phyloP scores from a whole-genome alignment of 2,797 vertebrate species.

The Pangasius larnaudii region DNA sequence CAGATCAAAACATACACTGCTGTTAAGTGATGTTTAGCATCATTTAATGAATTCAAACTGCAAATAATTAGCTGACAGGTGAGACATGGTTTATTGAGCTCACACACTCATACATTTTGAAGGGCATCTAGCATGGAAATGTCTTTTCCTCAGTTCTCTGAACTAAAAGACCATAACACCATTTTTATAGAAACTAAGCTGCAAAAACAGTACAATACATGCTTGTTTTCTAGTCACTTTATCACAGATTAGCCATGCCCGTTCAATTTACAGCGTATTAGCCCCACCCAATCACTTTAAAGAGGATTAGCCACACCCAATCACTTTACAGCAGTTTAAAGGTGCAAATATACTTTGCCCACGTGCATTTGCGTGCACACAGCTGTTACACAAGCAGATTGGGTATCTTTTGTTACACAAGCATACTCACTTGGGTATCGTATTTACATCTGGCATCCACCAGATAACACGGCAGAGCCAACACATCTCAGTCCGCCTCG shows the following conservation, averaged over 20 bases:
- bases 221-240: not conserved
- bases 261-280: not conserved
- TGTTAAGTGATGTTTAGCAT: constrained; percentile 12
- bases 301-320: not conserved
- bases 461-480: not conserved
- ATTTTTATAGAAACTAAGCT: not conserved
- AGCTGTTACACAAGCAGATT: not conserved
- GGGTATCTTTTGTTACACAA: too few species aligned
- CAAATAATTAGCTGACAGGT: constrained; percentile 33
- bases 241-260: not conserved
- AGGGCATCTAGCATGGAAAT: too few species aligned
- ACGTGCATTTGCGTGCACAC: not conserved
- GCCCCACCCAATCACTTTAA: not conserved
- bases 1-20: constrained; percentile 31
- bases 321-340: not conserved
- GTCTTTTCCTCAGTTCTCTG: not conserved
- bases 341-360: not conserved
- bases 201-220: not conserved
- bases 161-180: not conserved
- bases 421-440: not conserved
- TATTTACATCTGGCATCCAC: not conserved
- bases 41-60: constrained; percentile 28
- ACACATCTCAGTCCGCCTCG: too few species aligned
- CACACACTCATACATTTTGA: too few species aligned
- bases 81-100: not conserved